Evolutionary conservation across 2,888 invertebrate species (phyloP), one percentile per base, ranked within the genome.

Genomic region (Halictus ligatus): DNA sequence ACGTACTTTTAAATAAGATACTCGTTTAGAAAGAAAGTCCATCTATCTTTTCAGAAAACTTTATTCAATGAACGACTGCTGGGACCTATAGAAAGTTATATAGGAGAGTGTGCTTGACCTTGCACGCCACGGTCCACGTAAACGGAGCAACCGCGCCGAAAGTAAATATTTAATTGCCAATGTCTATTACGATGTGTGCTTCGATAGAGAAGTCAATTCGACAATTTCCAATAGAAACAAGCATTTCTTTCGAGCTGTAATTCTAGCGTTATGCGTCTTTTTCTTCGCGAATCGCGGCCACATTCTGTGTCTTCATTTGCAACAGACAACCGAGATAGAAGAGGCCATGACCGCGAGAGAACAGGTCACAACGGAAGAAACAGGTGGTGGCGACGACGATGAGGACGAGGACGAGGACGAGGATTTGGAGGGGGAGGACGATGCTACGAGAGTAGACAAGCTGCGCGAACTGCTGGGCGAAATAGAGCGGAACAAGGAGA

Each of bases 401-500:
- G 35, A 90, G 2, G 91, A 91, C 50, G 82, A 89, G 25, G 69
- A 90, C 3, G 91, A 91, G 48, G 82, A 64, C 29, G 64, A 89
- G n/a, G 60, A 50, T 88, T 87, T 58, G 90, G 81, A 91, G 40
- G 93, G 92, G 67, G 93, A 91, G 29, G 92, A 91, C 18, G 90
- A 87, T 48, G 89, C 35, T 87, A 84, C 29, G 6, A 80, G 29
- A 25, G 40, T 80, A 6, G 84, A 71, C 18, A 93, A 94, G 73
- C 92, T 95, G 82, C 92, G 94, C 83, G 95, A 95, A 54, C 93
- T 95, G 90, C 90, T 96, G 58, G 92, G 94, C 64, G 95, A 95
- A 81, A 95, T 96, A 88, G 93, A 92, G 88, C 88, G 86, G 43
- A 93, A 94, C 75, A 91, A 96, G 83, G 90, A 91, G 64, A 92